Evolutionary conservation across 2,113 vertebrate genomes (phyloP), one percentile per base, ranked within the genome.

Genomic region (Merops nubicus): DNA sequence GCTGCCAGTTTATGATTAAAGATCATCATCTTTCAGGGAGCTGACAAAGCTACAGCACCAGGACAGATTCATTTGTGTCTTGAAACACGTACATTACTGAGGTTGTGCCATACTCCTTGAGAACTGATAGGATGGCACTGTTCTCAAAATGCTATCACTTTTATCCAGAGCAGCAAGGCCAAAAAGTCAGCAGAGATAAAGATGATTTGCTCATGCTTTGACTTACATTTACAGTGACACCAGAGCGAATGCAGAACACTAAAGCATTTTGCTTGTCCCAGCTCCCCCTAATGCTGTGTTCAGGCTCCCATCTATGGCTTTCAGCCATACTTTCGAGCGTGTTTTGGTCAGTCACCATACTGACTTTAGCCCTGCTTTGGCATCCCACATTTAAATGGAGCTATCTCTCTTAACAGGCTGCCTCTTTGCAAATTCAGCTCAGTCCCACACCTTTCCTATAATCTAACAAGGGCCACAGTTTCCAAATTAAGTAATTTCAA

Each of bases 51-150:
- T 51, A 51, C 28, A 74, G 26, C 17, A 57, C 5, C 14, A 87
- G 18, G n/a, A 48, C 5, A 45, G 31, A 74, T 20, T 43, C 6
- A 36, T 60, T 54, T 68, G 6, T 29, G 51, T 16, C 42, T 53
- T 25, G 21, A 85, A 85, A 87, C 8, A 10, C 0, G 0, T 8
- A 11, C 2, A 0, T 42, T 19, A 11, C 34, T 29, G 31, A 63
- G n/a, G 9, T 18, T 59, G 28, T 54, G 34, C 22, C 51, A 68
- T 48, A 18, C 8, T 85, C 15, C 15, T 45, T 23, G 26, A 72
- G 43, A 72, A 16, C 33, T 56, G 21, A 31, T 36, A 12, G 1
- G 8, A 19, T 20, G 23, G 17, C 43, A 77, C 16, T 29, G 11
- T 25, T 84, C 20, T 54, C 67, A 68, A 45, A 91, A 83, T 2